Base-by-base conservation (phyloP, 2,797 vertebrate species). In the Gouania willdenowi region DNA sequence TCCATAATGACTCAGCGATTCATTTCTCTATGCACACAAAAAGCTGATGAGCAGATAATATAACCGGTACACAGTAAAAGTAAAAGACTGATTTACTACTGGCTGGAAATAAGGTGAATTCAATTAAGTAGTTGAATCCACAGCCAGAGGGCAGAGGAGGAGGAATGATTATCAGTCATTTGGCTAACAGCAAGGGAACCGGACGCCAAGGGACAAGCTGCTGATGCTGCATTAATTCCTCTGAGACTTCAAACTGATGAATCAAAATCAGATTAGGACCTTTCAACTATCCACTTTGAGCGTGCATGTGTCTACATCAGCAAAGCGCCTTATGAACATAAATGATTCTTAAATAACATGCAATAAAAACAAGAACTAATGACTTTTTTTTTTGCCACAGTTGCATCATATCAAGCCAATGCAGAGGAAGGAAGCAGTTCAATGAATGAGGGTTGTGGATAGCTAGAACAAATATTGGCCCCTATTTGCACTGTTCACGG, bases 201-300 rank as follows among this genome's bases (percentile, higher is more conserved):
- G 1, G 34, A 24, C 39, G 35, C 57, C 18, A 19, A 37, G 22
- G 26, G 36, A 48, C 47, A 41, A 53, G 63, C 61, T 47, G 58
- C 61, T 65, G 62, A 70, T 16, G 53, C 39, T 46, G 57, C 59
- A 62, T 53, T 66, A 59, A 79, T 77, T 69, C 47, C 14, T 36
- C 44, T 11, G 11, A 21, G 39, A 70, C 53, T 50, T 49, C 20
- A 20, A 50, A 64, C 30, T 65, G 66, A 76, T 68, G 30, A 42
- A 61, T 42, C 51, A 29, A 55, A 53, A 60, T 72, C 50, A 53
- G 44, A 14, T 43, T 42, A 27, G 50, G 4, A 37, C 32, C 33
- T 13, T 46, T 16, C 35, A 31, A 40, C 8, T 21, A 36, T 40
- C 21, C 12, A 8, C 14, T 18, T 32, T 23, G 35, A 45, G 26